Percentiles rank a stretch among this genome's conserved stretches.
These are phyloP conservation scores for Zelostemma sp. DNA, from an alignment of 1,140 invertebrate genomes.

Conservation along the genomic window DNA sequence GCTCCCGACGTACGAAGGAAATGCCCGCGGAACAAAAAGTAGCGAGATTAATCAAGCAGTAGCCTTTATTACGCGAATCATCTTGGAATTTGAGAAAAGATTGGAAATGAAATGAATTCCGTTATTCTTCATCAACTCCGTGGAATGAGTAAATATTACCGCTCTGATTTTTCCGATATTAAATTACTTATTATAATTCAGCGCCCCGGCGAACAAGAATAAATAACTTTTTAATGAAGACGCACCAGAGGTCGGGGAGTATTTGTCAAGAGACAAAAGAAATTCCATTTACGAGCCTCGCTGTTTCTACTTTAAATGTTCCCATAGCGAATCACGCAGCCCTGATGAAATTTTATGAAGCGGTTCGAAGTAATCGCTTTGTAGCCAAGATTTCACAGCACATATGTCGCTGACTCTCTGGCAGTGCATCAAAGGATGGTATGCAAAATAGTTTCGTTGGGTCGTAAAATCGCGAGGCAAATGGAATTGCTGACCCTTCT, in stretches of 20 bases:
- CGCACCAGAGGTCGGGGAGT: background rate
- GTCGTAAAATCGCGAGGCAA: conserved; percentile 5
- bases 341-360: conserved; percentile 8
- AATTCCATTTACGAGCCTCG: background rate
- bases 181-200: too few relatives aligned
- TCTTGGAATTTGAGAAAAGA: background rate
- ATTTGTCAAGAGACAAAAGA: background rate
- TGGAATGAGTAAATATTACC: background rate
- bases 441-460: conserved; percentile 10
- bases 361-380: conserved; percentile 4
- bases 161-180: background rate
- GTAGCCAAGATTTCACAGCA: background rate
- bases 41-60: background rate
- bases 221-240: background rate
- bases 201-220: too few relatives aligned
- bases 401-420: background rate
- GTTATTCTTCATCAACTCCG: background rate
- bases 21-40: background rate
- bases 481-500: background rate
- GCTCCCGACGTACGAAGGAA: background rate
- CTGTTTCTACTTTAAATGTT: conserved; percentile 4
- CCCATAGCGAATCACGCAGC: background rate
- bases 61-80: conserved; percentile 1
- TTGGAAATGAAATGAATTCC: background rate
- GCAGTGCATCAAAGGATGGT: conserved; percentile 7